Base-by-base conservation (phyloP, 2,113 vertebrate species). In the Triplophysa tibetana region DNA sequence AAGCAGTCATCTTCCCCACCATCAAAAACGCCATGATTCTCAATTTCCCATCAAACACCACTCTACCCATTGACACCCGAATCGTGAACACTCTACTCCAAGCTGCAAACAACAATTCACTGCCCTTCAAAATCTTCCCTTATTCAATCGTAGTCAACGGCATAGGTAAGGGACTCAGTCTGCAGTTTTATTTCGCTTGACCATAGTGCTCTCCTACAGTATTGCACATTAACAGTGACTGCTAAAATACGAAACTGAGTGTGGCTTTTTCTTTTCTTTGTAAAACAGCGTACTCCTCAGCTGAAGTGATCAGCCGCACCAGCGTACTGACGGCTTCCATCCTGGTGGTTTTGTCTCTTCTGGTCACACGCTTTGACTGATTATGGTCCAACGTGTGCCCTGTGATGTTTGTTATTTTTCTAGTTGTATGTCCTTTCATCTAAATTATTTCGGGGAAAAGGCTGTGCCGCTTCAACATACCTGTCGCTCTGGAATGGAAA, bases 41-140 rank as follows among this genome's bases (percentile, higher is more conserved):
- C 6, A 0, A 3, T 41, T 84, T 84, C 26, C 8, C n/a, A 3
- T 70, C 7, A 0, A 8, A 17, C 16, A 10, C 26, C 0, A 9
- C 8, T 43, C 10, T 78, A 26, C 79, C 79, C 29, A 81, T 61
- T 19, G 60, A 0, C 65, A 66, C 12, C 1, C 58, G 61, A 60
- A 79, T 84, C 17, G 65, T 41, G 26, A 8, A 61, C 26, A 81
- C 83, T 9, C 4, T 84, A 48, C 41, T 84, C 24, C 63, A 58
- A 76, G 83, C 79, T 17, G 70, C 79, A 16, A 62, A n/a, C 11
- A 81, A 38, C 66, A 69, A 56, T 16, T 65, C 8, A 3, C 11
- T 84, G 7, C 33, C 75, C 12, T 84, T 84, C 58, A 33, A 64
- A 48, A 84, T 84, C 75, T 78, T 58, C 33, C 56, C 48, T 10